Conservation (phyloP, 1,140 invertebrate genomes). For the Drosophila nigrodunni region DNA sequence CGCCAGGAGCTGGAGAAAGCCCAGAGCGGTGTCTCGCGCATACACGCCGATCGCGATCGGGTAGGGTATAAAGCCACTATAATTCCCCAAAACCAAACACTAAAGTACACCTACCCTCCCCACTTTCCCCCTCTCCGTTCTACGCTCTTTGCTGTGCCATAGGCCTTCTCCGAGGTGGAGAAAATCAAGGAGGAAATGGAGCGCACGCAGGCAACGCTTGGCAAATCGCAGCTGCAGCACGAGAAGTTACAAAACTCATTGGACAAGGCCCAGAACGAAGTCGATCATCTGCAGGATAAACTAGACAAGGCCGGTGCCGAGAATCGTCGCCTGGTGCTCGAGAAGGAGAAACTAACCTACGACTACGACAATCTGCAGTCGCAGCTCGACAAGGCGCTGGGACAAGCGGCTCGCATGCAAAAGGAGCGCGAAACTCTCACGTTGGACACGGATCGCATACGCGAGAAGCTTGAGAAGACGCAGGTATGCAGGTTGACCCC, state of each 20-base stretch:
- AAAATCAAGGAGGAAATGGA: conserved; percentile 96
- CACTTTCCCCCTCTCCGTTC: conserved; percentile 8
- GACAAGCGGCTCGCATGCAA: conserved; percentile 93
- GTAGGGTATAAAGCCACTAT: conserved; percentile 59
- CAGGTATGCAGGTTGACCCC: conserved; percentile 87
- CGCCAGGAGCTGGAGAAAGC: conserved; percentile 94
- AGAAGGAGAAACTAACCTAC: conserved; percentile 94
- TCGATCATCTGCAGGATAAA: conserved; percentile 95
- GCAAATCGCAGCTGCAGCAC: conserved; percentile 95
- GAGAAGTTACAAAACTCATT: conserved; percentile 94
- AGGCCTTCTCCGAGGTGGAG: conserved; percentile 92
- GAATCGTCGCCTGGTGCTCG: conserved; percentile 93
- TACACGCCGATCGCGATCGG: conserved; percentile 95
- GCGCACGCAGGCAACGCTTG: conserved; percentile 93
- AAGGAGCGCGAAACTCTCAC: conserved; percentile 95
- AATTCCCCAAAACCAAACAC: conserved; percentile 6
- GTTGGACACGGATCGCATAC: conserved; percentile 92
- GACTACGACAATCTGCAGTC: conserved; percentile 95
- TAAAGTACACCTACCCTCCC: conserved; percentile 12
- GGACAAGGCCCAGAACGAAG: conserved; percentile 95
- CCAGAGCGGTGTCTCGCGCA: conserved; percentile 88
- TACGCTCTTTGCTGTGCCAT: conserved; percentile 32
- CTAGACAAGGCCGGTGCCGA: conserved; percentile 92
- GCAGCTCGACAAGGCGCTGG: conserved; percentile 94
- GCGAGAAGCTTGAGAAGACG: conserved; percentile 95